Evolutionary conservation across 2,113 vertebrate genomes (phyloP).

Genomic region (Sceloporus undulatus): DNA sequence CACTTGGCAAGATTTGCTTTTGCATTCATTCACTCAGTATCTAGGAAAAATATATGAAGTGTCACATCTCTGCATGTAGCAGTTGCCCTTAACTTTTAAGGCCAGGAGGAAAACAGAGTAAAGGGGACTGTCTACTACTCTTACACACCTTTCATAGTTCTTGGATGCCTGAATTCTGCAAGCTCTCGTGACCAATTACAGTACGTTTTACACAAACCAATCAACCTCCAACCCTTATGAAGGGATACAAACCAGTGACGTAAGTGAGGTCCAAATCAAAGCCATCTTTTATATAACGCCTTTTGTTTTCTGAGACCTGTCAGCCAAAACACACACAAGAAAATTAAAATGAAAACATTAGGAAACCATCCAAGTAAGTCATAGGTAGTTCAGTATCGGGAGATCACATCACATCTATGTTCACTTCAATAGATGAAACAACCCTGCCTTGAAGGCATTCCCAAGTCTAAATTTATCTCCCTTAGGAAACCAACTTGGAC

Average conservation of each 20-base stretch:
- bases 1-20: not conserved
- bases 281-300: conserved; percentile 92
- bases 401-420: conserved; percentile 2
- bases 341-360: not conserved
- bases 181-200: not conserved
- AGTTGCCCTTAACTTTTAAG: not conserved
- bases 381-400: not conserved
- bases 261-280: conserved; percentile 99
- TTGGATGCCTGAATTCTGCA: not conserved
- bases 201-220: not conserved
- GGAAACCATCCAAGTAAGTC: not conserved
- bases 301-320: conserved; percentile 96
- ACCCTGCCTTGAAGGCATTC: not conserved
- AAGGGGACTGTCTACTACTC: not conserved
- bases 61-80: not conserved
- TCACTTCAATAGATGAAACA: not conserved
- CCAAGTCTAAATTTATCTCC: not conserved
- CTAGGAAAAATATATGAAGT: not conserved
- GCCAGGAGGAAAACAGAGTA: not conserved
- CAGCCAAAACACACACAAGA: conserved; percentile 23
- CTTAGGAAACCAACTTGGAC: not conserved
- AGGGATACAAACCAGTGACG: conserved; percentile 85
- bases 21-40: not conserved
- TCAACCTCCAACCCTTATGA: not conserved
- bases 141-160: not conserved